Percentiles rank a stretch among this genome's conserved stretches.
These are phyloP conservation scores for Clamator glandarius DNA, from an alignment of 2,797 vertebrate species.

Conservation along the genomic window DNA sequence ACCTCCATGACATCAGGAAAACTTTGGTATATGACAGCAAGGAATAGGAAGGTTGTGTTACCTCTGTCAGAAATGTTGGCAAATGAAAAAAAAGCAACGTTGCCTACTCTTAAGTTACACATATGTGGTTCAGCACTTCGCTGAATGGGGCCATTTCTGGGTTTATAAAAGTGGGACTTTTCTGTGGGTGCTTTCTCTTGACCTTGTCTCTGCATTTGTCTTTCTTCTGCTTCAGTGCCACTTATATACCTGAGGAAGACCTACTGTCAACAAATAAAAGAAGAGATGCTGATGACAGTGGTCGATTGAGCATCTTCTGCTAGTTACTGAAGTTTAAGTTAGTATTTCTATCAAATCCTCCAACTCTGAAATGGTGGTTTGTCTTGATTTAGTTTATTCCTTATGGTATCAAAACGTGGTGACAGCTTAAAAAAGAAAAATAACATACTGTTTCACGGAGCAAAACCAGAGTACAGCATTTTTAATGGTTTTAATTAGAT, in stretches of 20 bases:
- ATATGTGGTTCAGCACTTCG: not conserved
- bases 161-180: not conserved
- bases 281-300: not conserved
- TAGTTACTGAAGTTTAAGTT: not conserved
- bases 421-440: constrained; percentile 69
- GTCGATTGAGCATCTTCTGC: not conserved
- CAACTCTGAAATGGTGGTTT: constrained; percentile 34
- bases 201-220: not conserved
- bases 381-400: constrained; percentile 69
- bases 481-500: constrained; percentile 73
- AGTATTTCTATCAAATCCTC: constrained; percentile 19
- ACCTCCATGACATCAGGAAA: not conserved
- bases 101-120: not conserved
- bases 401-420: constrained; percentile 69
- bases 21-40: not conserved
- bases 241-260: not conserved
- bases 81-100: not conserved
- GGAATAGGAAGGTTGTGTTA: not conserved
- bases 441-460: constrained; percentile 64
- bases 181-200: not conserved
- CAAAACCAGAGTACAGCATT: constrained; percentile 67
- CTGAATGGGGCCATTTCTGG: not conserved
- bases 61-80: not conserved
- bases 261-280: not conserved
- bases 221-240: not conserved